Evolutionary conservation across 2,888 invertebrate species (phyloP), one percentile per base, ranked within the genome.

Genomic region (Strigamia transsilvanica): DNA sequence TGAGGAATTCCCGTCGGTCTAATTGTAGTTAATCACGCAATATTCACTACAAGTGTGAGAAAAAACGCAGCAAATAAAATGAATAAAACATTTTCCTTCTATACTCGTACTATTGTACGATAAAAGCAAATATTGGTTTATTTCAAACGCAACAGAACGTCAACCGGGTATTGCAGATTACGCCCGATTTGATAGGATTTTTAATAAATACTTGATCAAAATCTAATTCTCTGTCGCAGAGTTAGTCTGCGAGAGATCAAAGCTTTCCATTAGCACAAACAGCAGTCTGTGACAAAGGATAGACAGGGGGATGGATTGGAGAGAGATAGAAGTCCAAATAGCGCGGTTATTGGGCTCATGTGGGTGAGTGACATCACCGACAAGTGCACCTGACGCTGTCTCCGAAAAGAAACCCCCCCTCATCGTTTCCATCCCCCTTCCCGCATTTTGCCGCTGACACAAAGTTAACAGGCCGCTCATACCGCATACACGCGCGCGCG

Each of bases 301-400:
- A 56, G 56, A 56, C 56, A 56, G 56, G 56, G 56, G 56, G 56
- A 56, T 56, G 56, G 56, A 56, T 56, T 56, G 56, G 56, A 56
- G 56, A 56, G 56, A 56, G 56, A 56, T 56, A 56, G 56, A 77
- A 77, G 34, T 32, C 77, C 77, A 77, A 77, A 77, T 77, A 77
- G 32, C 77, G 77, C 77, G 77, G 77, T 77, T 77, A 77, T 77
- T 77, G 77, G 77, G 77, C 77, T 77, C 77, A 77, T 77, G 34
- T 56, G 38, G 34, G 77, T 77, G 77, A 77, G 77, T 77, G 77
- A 77, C 77, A 77, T 38, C 34, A 32, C 34, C 77, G 77, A 77
- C 77, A 77, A 77, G 77, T 77, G 77, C 77, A 77, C 77, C 77
- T 77, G 77, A 77, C 77, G 77, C 34, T 34, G 77, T 38, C 77